These are phyloP conservation scores for Orchesellides sinensis DNA, from an alignment of 2,888 invertebrate genomes.

Conservation along the genomic window DNA sequence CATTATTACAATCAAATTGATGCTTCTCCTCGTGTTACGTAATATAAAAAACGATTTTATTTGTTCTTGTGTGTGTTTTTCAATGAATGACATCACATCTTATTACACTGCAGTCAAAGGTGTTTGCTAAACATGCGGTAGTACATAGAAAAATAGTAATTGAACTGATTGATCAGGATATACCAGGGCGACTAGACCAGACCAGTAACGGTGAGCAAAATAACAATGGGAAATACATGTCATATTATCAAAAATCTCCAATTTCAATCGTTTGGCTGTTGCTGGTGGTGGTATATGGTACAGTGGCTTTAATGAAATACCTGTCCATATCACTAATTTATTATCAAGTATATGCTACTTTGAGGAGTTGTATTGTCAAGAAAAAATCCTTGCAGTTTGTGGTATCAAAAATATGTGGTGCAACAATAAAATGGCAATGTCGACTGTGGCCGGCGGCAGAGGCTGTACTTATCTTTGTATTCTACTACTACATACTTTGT, in stretches of 20 bases:
- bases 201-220: no score
- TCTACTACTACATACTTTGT: no score
- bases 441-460: background rate
- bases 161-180: background rate
- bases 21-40: background rate
- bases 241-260: slow-evolving; percentile 14
- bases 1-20: slow-evolving; percentile 28
- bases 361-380: background rate
- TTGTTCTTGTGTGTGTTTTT: background rate
- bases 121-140: slow-evolving; percentile 29
- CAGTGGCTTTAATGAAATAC: background rate
- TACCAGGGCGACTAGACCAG: background rate
- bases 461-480: no score
- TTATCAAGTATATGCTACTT: background rate
- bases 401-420: background rate
- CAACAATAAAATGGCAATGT: slow-evolving; percentile 10
- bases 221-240: slow-evolving; percentile 30
- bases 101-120: background rate
- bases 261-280: slow-evolving; percentile 9
- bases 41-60: background rate
- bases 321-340: background rate
- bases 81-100: no score
- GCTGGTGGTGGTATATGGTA: background rate
- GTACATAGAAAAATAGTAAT: background rate
- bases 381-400: background rate